These are phyloP conservation scores for Chelonia mydas DNA, from an alignment of 2,797 vertebrate species.

Conservation along the genomic window DNA sequence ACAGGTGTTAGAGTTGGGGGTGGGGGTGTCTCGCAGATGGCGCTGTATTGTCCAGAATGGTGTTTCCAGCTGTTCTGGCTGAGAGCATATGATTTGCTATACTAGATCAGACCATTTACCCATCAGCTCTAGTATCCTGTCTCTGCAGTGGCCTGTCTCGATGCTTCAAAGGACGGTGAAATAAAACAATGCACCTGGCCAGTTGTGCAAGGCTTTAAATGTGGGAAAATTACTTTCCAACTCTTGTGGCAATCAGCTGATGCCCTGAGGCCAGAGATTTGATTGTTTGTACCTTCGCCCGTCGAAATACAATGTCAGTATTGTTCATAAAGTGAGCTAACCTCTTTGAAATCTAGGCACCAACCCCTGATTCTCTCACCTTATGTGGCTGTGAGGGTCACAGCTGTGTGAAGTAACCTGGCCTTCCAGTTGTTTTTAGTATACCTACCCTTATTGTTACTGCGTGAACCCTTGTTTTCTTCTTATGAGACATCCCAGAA, in stretches of 20 bases:
- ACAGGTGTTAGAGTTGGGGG: not conserved
- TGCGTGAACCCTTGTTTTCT: not conserved
- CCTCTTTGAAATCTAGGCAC: slow-evolving; percentile 40
- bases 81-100: not conserved
- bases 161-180: not conserved
- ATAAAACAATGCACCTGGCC: not conserved
- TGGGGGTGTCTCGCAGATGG: not conserved
- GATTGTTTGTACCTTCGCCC: slow-evolving; percentile 39
- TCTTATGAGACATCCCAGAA: not conserved
- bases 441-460: not conserved
- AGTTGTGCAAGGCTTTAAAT: slow-evolving; percentile 19
- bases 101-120: not conserved
- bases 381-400: not conserved
- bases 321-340: slow-evolving; percentile 57
- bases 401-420: not conserved
- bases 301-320: slow-evolving; percentile 56
- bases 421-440: slow-evolving; percentile 30
- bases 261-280: slow-evolving; percentile 64
- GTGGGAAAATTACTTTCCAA: slow-evolving; percentile 28
- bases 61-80: not conserved
- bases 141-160: not conserved
- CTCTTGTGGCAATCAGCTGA: slow-evolving; percentile 65
- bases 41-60: not conserved
- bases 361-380: slow-evolving; percentile 57
- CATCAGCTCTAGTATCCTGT: not conserved